Conservation (phyloP, 2,113 vertebrate species). For the Saccopteryx bilineata region DNA sequence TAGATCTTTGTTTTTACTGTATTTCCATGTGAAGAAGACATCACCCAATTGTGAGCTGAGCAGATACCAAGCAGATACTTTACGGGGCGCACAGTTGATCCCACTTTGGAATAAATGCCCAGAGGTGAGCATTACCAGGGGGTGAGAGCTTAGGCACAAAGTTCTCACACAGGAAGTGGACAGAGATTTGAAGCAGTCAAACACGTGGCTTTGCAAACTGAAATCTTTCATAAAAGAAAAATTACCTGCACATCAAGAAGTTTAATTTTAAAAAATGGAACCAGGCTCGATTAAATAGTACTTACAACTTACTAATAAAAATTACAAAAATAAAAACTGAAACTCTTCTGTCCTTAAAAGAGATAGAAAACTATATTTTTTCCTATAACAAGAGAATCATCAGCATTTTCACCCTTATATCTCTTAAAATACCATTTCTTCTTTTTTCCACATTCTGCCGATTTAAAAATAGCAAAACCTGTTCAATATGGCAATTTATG, state of each 20-base stretch:
- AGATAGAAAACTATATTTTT: constrained; percentile 74
- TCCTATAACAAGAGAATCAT: constrained; percentile 65
- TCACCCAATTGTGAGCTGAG: constrained; percentile 52
- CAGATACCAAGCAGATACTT: not conserved
- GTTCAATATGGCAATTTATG: constrained; percentile 38
- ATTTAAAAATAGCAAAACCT: constrained; percentile 61
- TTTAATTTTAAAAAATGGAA: constrained; percentile 70
- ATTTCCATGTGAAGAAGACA: constrained; percentile 68
- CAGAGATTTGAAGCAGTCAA: constrained; percentile 11
- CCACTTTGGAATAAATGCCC: constrained; percentile 53
- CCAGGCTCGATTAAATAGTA: constrained; percentile 56
- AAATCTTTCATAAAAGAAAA: constrained; percentile 57
- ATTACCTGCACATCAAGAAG: constrained; percentile 60
- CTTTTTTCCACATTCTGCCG: constrained; percentile 43
- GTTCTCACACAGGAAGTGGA: constrained; percentile 40
- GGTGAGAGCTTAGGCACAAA: constrained; percentile 22
- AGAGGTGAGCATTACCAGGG: not conserved
- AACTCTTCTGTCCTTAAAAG: constrained; percentile 68
- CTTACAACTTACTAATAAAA: constrained; percentile 68
- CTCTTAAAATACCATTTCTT: constrained; percentile 64
- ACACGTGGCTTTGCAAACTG: constrained; percentile 33
- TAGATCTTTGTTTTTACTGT: constrained; percentile 55
- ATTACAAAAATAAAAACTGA: constrained; percentile 77
- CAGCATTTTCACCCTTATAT: constrained; percentile 42
- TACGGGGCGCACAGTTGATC: not conserved